These are phyloP conservation scores for Acyrthosiphon pisum DNA, from an alignment of 1,140 invertebrate species.

Conservation along the genomic window DNA sequence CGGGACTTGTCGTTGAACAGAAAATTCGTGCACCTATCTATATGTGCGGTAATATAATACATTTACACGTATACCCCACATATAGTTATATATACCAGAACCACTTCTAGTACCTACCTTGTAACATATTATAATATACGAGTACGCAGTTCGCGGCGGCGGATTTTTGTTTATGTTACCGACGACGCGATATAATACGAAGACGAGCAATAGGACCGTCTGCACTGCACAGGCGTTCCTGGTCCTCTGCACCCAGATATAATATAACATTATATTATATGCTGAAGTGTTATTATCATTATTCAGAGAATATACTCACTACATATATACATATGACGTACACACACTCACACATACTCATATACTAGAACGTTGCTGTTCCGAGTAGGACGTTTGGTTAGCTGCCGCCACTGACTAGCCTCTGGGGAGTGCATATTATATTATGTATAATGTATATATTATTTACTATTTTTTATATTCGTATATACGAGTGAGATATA, in stretches of 20 bases:
- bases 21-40: not conserved
- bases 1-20: not conserved
- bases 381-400: conserved; percentile 19
- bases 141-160: not conserved
- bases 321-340: no score
- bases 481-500: conserved; percentile 10
- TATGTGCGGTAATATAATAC: not conserved
- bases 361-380: not conserved
- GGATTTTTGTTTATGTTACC: not conserved
- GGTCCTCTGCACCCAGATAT: not conserved
- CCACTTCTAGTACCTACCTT: not conserved
- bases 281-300: not conserved
- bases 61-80: not conserved
- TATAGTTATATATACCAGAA: not conserved
- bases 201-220: not conserved
- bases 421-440: not conserved
- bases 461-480: not conserved
- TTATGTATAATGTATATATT: not conserved
- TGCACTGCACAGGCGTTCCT: not conserved
- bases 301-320: not conserved
- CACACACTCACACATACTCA: not conserved
- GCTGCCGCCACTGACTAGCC: conserved; percentile 12
- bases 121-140: not conserved
- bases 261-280: not conserved
- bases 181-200: not conserved